Conservation (phyloP, 2,888 invertebrate genomes). For the Leucophenga montana region DNA sequence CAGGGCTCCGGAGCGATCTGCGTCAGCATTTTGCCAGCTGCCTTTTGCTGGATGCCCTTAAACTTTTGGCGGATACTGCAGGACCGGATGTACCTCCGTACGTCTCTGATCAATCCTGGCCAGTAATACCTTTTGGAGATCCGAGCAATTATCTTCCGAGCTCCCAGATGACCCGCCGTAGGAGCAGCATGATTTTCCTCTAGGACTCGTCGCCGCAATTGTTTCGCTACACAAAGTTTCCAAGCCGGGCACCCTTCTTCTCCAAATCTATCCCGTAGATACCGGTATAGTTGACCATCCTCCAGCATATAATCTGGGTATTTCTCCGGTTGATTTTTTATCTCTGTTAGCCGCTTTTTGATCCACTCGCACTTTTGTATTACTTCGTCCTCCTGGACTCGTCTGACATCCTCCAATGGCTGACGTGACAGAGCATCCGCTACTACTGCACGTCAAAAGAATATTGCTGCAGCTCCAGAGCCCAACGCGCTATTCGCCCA, state of each 20-base stretch:
- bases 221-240: conserved; percentile 29
- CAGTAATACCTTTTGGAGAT: conserved; percentile 34
- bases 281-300: conserved; percentile 27
- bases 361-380: conserved; percentile 10
- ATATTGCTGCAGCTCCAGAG: conserved; percentile 36
- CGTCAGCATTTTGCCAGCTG: no score
- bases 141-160: conserved; percentile 33
- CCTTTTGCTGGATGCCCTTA: no score
- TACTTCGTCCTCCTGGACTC: background rate
- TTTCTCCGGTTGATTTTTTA: background rate
- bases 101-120: no score
- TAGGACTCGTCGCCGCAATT: conserved; percentile 8
- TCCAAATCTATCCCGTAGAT: background rate
- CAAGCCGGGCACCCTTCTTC: conserved; percentile 18
- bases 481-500: conserved; percentile 38
- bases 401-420: background rate
- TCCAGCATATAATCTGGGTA: conserved; percentile 30
- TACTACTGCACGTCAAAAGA: conserved; percentile 26
- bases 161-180: conserved; percentile 34
- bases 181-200: conserved; percentile 35
- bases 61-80: no score
- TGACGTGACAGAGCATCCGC: conserved; percentile 34
- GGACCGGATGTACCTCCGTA: background rate
- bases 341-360: background rate
- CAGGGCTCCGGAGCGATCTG: no score